Percentiles rank a stretch among this genome's conserved stretches.
Conservation (phyloP, 2,888 invertebrate species). For the Meloe dianella region DNA sequence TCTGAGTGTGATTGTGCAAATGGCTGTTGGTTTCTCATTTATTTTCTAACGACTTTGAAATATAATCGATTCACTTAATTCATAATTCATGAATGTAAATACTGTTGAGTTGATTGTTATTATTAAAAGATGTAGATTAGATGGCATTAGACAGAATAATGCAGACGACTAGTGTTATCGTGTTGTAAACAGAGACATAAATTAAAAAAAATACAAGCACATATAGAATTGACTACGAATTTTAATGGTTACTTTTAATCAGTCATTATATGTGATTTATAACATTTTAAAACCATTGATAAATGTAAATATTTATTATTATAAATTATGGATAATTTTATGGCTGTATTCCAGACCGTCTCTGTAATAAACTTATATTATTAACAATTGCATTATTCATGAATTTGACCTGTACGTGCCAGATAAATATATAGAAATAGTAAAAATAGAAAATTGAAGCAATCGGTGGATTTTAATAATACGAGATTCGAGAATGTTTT, state of each 20-base stretch:
- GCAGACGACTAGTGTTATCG: constrained; percentile 23
- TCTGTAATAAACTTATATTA: constrained; percentile 56
- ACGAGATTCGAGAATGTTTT: constrained; percentile 24
- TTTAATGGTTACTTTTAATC: constrained; percentile 45
- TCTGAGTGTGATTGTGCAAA: background rate
- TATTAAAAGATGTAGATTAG: constrained; percentile 34
- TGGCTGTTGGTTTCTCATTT: background rate
- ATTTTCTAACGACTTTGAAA: constrained; percentile 2
- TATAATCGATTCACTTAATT: constrained; percentile 17
- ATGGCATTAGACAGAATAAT: constrained; percentile 24
- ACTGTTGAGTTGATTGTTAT: constrained; percentile 25
- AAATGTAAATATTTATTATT: constrained; percentile 57
- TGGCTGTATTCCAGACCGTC: constrained; percentile 54
- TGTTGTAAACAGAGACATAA: constrained; percentile 33
- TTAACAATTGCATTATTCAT: constrained; percentile 52
- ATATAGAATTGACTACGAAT: constrained; percentile 41
- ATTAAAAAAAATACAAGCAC: constrained; percentile 22
- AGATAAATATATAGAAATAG: constrained; percentile 32
- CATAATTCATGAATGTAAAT: constrained; percentile 32
- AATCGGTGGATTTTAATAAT: constrained; percentile 13
- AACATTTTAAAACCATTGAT: constrained; percentile 54
- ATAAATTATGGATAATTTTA: constrained; percentile 57
- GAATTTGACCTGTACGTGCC: constrained; percentile 34
- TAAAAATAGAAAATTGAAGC: constrained; percentile 14
- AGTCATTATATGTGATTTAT: constrained; percentile 54